These are phyloP conservation scores for Beris morrisii DNA, from an alignment of 2,888 invertebrate genomes.

Conservation along the genomic window DNA sequence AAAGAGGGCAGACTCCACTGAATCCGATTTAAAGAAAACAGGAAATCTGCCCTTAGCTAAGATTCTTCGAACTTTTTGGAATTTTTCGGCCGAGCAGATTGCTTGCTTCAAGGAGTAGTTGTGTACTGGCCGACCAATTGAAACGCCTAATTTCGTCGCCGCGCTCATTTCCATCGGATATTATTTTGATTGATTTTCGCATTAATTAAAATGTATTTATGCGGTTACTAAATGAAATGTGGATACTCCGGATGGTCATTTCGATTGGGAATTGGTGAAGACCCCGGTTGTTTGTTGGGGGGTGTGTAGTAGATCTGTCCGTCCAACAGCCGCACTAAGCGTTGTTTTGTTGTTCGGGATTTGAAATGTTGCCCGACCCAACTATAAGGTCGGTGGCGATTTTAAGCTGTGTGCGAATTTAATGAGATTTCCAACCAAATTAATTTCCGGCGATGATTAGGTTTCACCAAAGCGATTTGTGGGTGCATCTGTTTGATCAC, in stretches of 20 bases:
- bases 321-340: too few species aligned
- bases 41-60: too few species aligned
- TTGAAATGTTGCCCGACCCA: background rate
- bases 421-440: slow-evolving; percentile 58
- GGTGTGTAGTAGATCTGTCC: background rate
- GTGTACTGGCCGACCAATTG: too few species aligned
- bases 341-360: background rate
- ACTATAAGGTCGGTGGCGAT: slow-evolving; percentile 14
- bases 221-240: slow-evolving; percentile 1
- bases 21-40: too few species aligned
- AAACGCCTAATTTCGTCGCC: too few species aligned
- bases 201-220: slow-evolving; percentile 17
- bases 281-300: background rate
- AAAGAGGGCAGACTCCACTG: too few species aligned
- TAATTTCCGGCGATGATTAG: slow-evolving; percentile 58
- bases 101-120: too few species aligned
- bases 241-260: background rate
- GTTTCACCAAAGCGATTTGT: slow-evolving; percentile 57
- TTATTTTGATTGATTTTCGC: slow-evolving; percentile 17
- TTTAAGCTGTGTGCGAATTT: slow-evolving; percentile 50
- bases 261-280: background rate
- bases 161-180: too few species aligned
- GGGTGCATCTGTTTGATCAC: slow-evolving; percentile 44
- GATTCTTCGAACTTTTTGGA: too few species aligned
- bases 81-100: too few species aligned